A percentile compares a stretch with the other conserved stretches of the same genome.
Conservation (phyloP, 1,140 invertebrate species). For the Nebria ingens region DNA sequence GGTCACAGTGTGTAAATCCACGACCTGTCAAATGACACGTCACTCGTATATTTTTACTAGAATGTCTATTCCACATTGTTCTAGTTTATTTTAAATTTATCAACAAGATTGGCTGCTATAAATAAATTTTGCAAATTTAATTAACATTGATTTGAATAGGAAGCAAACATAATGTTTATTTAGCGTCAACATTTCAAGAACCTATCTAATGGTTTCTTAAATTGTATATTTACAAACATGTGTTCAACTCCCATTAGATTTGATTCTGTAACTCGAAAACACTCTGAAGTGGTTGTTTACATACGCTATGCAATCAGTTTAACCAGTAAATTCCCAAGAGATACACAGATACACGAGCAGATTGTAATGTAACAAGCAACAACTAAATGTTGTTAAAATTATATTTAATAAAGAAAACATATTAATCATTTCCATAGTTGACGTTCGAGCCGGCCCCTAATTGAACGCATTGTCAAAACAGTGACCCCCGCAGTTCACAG, state of each 20-base stretch:
- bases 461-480: slow-evolving; percentile 6
- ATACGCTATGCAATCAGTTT: neutral
- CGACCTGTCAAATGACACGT: slow-evolving; percentile 3
- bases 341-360: neutral
- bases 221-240: neutral
- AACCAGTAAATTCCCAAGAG: neutral
- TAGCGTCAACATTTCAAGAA: too few relatives aligned
- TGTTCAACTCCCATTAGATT: neutral
- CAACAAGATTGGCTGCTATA: too few relatives aligned
- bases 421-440: neutral
- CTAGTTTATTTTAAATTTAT: too few relatives aligned
- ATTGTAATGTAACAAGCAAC: neutral
- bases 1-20: neutral
- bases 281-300: too few relatives aligned
- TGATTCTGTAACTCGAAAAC: neutral
- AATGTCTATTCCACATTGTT: too few relatives aligned
- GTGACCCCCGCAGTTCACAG: neutral
- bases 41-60: too few relatives aligned
- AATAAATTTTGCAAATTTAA: too few relatives aligned
- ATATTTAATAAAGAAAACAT: slow-evolving; percentile 9
- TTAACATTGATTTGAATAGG: too few relatives aligned
- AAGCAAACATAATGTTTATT: too few relatives aligned
- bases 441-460: slow-evolving; percentile 2
- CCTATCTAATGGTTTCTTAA: neutral
- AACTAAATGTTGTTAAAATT: slow-evolving; percentile 7